Evolutionary conservation across 1,140 invertebrate genomes (phyloP), one percentile per base, ranked within the genome.

Genomic region (Littorina saxatilis): DNA sequence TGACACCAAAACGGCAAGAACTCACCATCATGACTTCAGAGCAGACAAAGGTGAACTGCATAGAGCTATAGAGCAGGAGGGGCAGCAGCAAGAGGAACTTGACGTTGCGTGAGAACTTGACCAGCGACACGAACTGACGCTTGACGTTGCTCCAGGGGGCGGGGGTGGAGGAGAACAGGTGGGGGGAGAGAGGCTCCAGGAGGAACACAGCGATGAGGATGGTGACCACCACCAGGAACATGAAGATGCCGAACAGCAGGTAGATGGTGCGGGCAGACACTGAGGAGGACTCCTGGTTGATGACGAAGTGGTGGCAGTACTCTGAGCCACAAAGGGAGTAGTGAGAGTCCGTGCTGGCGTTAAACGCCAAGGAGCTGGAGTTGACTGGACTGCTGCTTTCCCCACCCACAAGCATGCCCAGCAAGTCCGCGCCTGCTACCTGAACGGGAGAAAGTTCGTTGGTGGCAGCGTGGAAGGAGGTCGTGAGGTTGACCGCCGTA

Each of bases 21-120:
- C 82, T 82, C 82, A 88, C 88, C 86, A 86, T 88, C 32, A 86
- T 86, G 29, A 88, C 80, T 61, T 90, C 89, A 9, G 84, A 87
- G 74, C 83, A 81, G 20, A 86, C 79, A 70, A 89, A 90, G 68
- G 77, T 84, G 50, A 86, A 70, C 77, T 88, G 83, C 82, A 90
- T 86, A 39, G 61, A 70, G 27, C 80, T 83, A 80, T 86, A 89
- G 61, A 88, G 70, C 15, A 86, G 81, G 4, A 89, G 37, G 0
- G 83, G 80, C 17, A 84, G 52, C 17, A 89, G 76, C 20, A 89
- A 75, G 9, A 89, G 61, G 78, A 89, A 88, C 37, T 82, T 81
- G 20, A 52, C 43, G 68, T 85, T 70, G 7, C 68, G 27, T 50
- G 85, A 84, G 75, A 89, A 89, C 15, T 82, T 81, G 17, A 84